A percentile compares a stretch with the other conserved stretches of the same genome.
These are phyloP conservation scores for Vicugna pacos DNA, from an alignment of 2,113 vertebrate genomes.

Conservation along the genomic window DNA sequence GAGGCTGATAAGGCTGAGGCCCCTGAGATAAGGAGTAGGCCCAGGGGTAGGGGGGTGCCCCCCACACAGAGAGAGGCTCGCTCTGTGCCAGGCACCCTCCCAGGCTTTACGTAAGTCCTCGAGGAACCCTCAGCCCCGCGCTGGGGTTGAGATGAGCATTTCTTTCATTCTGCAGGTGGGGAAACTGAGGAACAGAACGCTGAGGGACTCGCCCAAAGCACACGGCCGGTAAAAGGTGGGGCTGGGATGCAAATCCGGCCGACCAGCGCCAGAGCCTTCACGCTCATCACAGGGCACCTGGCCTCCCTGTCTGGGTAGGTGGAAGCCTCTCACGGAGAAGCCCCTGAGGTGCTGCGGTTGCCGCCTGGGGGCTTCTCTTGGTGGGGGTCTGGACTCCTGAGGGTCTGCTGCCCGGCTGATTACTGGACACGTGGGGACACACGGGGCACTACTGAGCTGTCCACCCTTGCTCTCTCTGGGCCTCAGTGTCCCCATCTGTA, in stretches of 20 bases:
- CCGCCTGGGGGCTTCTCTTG: neutral
- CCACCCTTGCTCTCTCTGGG: slow-evolving; percentile 2
- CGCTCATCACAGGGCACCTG: neutral
- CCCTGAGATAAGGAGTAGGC: neutral
- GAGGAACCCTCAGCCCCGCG: neutral
- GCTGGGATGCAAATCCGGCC: neutral
- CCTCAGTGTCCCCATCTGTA: neutral
- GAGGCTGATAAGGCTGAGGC: neutral
- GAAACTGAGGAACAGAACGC: neutral
- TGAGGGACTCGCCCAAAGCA: neutral
- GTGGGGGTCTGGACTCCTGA: neutral
- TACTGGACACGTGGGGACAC: neutral
- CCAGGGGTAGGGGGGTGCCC: neutral
- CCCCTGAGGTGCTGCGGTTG: neutral
- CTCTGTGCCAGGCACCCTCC: neutral
- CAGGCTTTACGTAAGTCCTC: neutral
- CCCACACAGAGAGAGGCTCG: neutral
- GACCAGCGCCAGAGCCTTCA: neutral
- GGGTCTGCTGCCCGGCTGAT: neutral
- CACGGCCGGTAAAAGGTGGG: neutral
- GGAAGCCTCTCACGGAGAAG: neutral
- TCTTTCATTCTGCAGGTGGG: neutral
- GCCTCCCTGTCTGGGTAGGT: neutral
- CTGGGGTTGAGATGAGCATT: neutral
- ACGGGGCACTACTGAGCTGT: neutral